Evolutionary conservation across 2,113 vertebrate genomes (phyloP).

Genomic region (Rhinolophus ferrumequinum): DNA sequence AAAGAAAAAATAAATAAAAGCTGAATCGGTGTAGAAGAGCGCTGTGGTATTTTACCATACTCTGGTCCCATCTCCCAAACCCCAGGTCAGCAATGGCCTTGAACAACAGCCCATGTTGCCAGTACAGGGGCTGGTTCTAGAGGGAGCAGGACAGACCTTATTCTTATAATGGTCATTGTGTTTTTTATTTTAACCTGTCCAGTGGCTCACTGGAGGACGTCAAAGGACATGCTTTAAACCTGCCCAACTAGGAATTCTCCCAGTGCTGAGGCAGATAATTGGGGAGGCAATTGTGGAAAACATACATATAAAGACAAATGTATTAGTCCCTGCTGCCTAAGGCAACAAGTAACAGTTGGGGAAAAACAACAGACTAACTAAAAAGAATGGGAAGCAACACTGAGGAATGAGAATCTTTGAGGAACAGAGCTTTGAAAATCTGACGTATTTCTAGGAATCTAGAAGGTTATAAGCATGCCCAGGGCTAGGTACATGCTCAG

Average conservation of each 20-base stretch:
- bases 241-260: neutral
- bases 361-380: neutral
- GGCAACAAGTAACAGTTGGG: neutral
- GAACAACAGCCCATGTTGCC: neutral
- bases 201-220: neutral
- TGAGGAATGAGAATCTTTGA: neutral
- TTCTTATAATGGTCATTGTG: neutral
- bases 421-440: constrained; percentile 3
- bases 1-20: neutral
- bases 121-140: neutral
- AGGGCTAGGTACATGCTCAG: neutral
- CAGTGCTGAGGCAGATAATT: neutral
- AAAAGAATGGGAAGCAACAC: neutral
- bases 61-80: neutral
- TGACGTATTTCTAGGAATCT: neutral
- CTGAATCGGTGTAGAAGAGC: neutral
- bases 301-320: neutral
- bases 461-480: neutral
- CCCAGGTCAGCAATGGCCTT: neutral
- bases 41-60: neutral
- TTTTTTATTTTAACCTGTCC: neutral
- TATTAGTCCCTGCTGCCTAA: neutral
- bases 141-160: neutral
- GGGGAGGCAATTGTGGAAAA: neutral
- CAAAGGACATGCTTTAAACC: neutral